Evolutionary conservation across 2,888 invertebrate species (phyloP).

Genomic region (Pharmacophagus antenor): DNA sequence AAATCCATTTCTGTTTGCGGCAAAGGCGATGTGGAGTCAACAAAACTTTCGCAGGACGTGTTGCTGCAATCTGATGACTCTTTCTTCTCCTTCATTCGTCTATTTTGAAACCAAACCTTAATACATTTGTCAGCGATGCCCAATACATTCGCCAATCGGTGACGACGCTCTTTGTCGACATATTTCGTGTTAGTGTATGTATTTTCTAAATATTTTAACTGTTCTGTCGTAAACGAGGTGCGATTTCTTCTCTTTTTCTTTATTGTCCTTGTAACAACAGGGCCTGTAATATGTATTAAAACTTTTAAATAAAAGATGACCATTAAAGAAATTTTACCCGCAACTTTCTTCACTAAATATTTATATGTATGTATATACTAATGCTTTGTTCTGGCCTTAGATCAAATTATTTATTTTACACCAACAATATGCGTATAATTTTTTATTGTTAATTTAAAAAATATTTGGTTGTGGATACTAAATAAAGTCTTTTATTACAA

Average conservation of each 20-base stretch:
- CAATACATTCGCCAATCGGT: conserved; percentile 82
- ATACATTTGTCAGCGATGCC: conserved; percentile 86
- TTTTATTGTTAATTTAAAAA: too few relatives aligned
- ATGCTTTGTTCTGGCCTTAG: too few relatives aligned
- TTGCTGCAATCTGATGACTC: conserved; percentile 62
- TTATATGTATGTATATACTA: too few relatives aligned
- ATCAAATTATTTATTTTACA: too few relatives aligned
- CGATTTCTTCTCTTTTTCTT: conserved; percentile 81
- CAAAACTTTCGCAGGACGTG: conserved; percentile 42
- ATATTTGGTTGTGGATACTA: too few relatives aligned
- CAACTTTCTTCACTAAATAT: too few relatives aligned
- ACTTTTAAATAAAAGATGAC: not conserved
- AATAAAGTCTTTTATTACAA: too few relatives aligned
- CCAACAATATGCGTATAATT: too few relatives aligned
- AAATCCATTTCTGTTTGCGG: conserved; percentile 17
- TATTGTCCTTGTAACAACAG: conserved; percentile 42
- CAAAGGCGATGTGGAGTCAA: conserved; percentile 32
- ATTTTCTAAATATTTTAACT: conserved; percentile 84
- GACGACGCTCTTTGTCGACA: conserved; percentile 83
- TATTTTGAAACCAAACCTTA: conserved; percentile 92
- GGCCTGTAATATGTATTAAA: not conserved
- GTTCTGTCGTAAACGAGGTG: conserved; percentile 87
- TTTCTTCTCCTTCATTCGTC: conserved; percentile 87
- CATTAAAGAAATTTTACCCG: not conserved
- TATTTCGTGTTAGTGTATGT: conserved; percentile 77